Conservation (phyloP, 2,888 invertebrate genomes). For the Drosophila acutilabella region DNA sequence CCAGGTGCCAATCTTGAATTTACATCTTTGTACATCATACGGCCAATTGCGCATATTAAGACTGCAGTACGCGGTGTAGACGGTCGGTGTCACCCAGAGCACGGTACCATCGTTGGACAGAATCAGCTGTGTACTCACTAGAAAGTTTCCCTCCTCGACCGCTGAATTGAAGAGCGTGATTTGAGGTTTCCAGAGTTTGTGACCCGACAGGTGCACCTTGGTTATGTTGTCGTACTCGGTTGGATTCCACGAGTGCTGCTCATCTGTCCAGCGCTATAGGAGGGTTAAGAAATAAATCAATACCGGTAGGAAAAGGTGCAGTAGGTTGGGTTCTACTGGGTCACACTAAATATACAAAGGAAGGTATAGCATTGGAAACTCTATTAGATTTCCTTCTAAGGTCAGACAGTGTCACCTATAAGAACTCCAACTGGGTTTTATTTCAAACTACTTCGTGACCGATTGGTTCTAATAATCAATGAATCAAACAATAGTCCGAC, state of each 20-base stretch:
- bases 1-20: constrained; percentile 91
- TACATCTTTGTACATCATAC: constrained; percentile 89
- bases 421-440: too few species aligned
- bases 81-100: constrained; percentile 89
- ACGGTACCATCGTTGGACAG: constrained; percentile 82
- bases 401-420: too few species aligned
- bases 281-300: too few species aligned
- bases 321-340: too few species aligned
- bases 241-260: constrained; percentile 90
- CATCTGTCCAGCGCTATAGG: constrained; percentile 90
- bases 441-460: too few species aligned
- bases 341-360: too few species aligned
- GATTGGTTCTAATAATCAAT: too few species aligned
- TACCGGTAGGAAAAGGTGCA: too few species aligned
- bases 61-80: constrained; percentile 88
- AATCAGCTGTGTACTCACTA: constrained; percentile 64
- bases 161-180: constrained; percentile 89
- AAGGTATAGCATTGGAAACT: too few species aligned
- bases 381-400: too few species aligned
- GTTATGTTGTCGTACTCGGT: constrained; percentile 88
- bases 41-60: constrained; percentile 91
- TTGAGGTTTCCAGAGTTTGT: constrained; percentile 93
- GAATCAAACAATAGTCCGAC: too few species aligned
- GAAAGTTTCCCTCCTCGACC: constrained; percentile 87
- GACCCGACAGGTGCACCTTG: constrained; percentile 87